Conservation (phyloP, 2,113 vertebrate genomes). For the Plectropomus leopardus region DNA sequence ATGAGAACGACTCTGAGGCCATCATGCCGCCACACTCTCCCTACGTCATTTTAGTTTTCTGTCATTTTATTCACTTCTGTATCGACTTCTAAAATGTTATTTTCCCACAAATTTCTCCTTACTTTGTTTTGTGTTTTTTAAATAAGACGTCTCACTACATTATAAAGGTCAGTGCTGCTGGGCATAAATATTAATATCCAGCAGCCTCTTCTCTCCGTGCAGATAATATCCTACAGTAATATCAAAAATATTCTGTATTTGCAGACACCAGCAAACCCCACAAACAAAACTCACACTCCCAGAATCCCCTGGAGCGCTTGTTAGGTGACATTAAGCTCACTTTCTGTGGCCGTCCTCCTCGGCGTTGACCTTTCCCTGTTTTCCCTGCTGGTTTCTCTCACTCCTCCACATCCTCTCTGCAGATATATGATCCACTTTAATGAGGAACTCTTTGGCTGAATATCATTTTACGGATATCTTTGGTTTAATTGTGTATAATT, state of each 20-base stretch:
- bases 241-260: not conserved
- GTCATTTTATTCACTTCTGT: not conserved
- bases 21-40: not conserved
- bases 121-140: not conserved
- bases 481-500: not conserved
- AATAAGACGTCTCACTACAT: not conserved
- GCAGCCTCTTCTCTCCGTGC: not conserved
- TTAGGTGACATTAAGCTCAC: conserved; percentile 37
- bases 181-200: not conserved
- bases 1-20: not conserved
- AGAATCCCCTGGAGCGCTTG: conserved; percentile 31
- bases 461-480: not conserved
- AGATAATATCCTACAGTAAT: not conserved
- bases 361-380: conserved; percentile 28
- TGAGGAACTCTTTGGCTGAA: not conserved
- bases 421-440: not conserved
- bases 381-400: conserved; percentile 1
- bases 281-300: conserved; percentile 20
- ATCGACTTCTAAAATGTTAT: not conserved
- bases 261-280: not conserved
- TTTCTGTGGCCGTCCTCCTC: not conserved
- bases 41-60: not conserved
- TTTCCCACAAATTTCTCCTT: not conserved
- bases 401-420: no score
- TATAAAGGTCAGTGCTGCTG: not conserved